Evolutionary conservation across 2,888 invertebrate species (phyloP).

Genomic region (Euspilapteryx auroguttella): DNA sequence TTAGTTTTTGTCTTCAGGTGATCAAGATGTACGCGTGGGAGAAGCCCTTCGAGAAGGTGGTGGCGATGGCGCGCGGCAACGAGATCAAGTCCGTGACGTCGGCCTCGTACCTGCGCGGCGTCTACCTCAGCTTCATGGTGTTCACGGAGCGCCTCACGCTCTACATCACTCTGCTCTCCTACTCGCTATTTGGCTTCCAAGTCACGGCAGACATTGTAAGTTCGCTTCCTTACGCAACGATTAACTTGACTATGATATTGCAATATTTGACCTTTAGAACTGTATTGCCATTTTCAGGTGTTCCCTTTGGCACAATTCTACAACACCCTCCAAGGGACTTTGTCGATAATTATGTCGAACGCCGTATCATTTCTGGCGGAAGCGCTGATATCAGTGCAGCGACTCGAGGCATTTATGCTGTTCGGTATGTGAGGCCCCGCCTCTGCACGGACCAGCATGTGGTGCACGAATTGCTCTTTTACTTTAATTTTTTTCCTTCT

Average conservation of each 20-base stretch:
- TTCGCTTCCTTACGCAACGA: too few species aligned
- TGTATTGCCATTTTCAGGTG: conserved; percentile 55
- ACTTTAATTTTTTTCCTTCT: too few species aligned
- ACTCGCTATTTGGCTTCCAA: conserved; percentile 68
- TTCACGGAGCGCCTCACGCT: conserved; percentile 85
- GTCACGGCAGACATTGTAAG: conserved; percentile 59
- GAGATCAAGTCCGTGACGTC: conserved; percentile 65
- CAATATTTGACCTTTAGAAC: too few species aligned
- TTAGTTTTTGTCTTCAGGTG: conserved; percentile 68
- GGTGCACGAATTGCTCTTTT: too few species aligned
- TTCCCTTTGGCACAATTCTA: conserved; percentile 67
- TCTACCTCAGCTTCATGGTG: conserved; percentile 73
- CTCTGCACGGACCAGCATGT: conserved; percentile 11
- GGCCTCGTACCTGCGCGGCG: conserved; percentile 66
- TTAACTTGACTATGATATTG: too few species aligned
- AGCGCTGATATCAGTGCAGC: conserved; percentile 60
- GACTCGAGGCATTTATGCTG: conserved; percentile 63
- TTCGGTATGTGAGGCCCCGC: conserved; percentile 37
- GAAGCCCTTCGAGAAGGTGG: conserved; percentile 83
- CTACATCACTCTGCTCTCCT: conserved; percentile 78
- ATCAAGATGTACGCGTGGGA: conserved; percentile 99
- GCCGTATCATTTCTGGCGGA: conserved; percentile 63
- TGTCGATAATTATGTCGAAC: conserved; percentile 64
- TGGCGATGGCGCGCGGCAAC: conserved; percentile 72
- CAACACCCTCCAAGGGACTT: conserved; percentile 63